Evolutionary conservation across 1,140 invertebrate species (phyloP), one percentile per base, ranked within the genome.

Genomic region (Caligus rogercresseyi): DNA sequence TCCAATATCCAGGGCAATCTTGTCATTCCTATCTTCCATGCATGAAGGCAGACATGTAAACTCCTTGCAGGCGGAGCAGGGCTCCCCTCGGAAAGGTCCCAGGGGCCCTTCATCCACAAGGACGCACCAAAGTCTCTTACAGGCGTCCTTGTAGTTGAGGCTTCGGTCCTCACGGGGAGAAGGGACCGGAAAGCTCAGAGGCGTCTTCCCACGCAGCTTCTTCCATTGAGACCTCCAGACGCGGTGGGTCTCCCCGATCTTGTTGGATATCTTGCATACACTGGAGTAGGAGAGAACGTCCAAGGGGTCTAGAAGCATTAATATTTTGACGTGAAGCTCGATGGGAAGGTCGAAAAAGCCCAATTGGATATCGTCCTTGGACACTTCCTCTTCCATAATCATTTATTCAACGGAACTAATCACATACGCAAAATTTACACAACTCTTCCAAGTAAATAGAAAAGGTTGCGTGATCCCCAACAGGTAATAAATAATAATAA

Each of bases 1-100:
- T 19, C 75, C 75, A 63, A 77, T 76, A 66, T 77, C 75, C 23
- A 77, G 73, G 4, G 75, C 74, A 18, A 75, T 72, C 69, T 75
- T 75, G 3, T 71, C 70, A 53, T 70, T 72, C 13, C 72, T 73
- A 56, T 73, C 70, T 60, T 76, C 73, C 0, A 75, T 70, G 43
- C 75, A 76, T 60, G 72, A 74, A 25, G 73, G 70, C 54, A 74
- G 71, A 69, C 75, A 77, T 2, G 75, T 76, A 43, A 74, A 75
- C 16, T 73, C 70, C 61, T 71, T 73, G 69, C 75, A 77, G 57
- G 74, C 70, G 21, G 68, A 73, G 63, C 75, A 77, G 13, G 18
- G 25, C n/a, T 16, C 26, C 16, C n/a, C 15, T 25, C 15, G 31
- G 14, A 25, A 63, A n/a, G 20, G 24, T 53, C 52, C 43, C 51